Evolutionary conservation across 2,797 vertebrate species (phyloP), one percentile per base, ranked within the genome.

Genomic region (Diceros bicornis): DNA sequence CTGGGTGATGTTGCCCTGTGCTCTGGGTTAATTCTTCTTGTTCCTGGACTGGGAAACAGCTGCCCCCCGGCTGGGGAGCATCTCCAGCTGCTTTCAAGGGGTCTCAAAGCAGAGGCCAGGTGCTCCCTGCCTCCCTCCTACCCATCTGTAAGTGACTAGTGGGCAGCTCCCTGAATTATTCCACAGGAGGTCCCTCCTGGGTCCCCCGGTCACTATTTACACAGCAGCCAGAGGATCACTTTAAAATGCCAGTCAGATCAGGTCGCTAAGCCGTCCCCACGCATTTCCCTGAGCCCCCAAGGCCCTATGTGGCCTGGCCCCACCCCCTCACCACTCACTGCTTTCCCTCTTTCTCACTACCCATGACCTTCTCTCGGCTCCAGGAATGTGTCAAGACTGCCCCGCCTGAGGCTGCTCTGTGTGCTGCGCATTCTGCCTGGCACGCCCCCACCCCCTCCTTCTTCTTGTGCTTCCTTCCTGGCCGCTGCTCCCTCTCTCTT

Each of bases 361-460:
- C 9, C 1, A 2, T 0, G 10, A 7, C 69, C 37, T 78, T 61
- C 16, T 7, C 32, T 75, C 44, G 62, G 86, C 37, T 79, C 77
- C 68, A 9, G 32, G 47, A 13, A 12, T 34, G 12, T 2, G 18
- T 41, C 25, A 32, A 37, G 32, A 59, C 44, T n/a, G 59, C 34
- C 52, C 17, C 2, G 4, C 21, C 34, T 17, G 1, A 0, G 7
- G 50, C 21, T 23, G 2, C 16, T 44, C 41, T 44, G 0, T 21
- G 18, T 32, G 71, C 81, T 6, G 3, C n/a, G 44, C n/a, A 0
- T 44, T 18, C 52, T 9, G 17, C 44, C 90, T 20, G 20, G 18
- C n/a, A 1, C 0, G 47, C 52, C 44, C 79, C 7, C 0, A 5
- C 6, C 29, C 18, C 10, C 16, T 27, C 59, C 12, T 17, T 13